These are phyloP conservation scores for Pteruthius melanotis DNA, from an alignment of 2,113 vertebrate species.

Conservation along the genomic window DNA sequence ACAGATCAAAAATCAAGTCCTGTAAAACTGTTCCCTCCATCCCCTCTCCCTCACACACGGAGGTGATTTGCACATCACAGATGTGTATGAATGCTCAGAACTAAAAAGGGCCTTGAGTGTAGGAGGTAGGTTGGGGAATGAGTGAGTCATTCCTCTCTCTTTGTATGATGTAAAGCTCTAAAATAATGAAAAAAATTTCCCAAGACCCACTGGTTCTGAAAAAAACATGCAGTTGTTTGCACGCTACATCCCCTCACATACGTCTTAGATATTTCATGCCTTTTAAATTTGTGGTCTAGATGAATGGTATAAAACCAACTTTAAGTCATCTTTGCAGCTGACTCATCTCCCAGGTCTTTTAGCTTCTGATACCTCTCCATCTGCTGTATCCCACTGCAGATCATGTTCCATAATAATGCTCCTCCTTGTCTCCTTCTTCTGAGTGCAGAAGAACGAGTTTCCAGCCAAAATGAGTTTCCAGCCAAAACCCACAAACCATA, in stretches of 20 bases:
- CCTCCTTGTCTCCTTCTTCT: background rate
- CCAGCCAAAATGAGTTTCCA: background rate
- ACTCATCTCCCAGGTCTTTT: background rate
- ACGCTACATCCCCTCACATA: background rate
- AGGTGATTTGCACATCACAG: background rate
- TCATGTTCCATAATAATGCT: background rate
- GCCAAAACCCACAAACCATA: background rate
- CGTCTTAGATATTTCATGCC: background rate
- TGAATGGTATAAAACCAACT: background rate
- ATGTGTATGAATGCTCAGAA: background rate
- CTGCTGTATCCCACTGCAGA: background rate
- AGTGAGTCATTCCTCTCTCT: constrained; percentile 15
- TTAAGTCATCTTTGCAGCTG: background rate
- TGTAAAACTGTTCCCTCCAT: background rate
- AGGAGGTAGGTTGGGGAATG: background rate
- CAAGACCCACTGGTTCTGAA: background rate
- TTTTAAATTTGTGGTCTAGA: background rate
- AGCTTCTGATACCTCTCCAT: background rate
- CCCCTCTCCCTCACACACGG: background rate
- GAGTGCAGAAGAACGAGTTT: background rate
- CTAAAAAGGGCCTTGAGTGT: background rate
- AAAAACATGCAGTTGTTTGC: background rate
- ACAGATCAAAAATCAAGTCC: background rate
- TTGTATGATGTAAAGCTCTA: background rate
- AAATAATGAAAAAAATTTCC: constrained; percentile 1